A percentile compares a stretch with the other conserved stretches of the same genome.
Evolutionary conservation across 1,140 invertebrate genomes (phyloP).

Genomic region (Brachystomella parvula): DNA sequence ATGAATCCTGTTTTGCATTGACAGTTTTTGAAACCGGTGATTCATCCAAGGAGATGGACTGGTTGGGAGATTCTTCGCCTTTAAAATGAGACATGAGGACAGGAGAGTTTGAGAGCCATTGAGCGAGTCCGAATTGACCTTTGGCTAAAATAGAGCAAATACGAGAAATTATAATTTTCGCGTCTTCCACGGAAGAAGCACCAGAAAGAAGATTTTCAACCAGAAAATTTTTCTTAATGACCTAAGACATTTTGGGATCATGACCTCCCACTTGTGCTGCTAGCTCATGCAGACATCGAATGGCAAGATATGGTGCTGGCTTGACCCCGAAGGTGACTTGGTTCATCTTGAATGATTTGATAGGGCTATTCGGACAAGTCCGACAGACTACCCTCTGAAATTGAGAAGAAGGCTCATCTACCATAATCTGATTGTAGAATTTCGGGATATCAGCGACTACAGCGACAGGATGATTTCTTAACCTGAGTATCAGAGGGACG

Average conservation of each 20-base stretch:
- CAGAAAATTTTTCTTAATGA: conserved; percentile 20
- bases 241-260: not conserved
- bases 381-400: conserved; percentile 44
- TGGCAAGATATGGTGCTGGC: conserved; percentile 42
- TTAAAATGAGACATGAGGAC: conserved; percentile 16
- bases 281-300: conserved; percentile 39
- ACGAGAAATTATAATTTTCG: conserved; percentile 34
- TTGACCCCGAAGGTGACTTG: conserved; percentile 43
- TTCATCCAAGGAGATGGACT: conserved; percentile 9
- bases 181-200: conserved; percentile 39
- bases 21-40: conserved; percentile 38
- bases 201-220: conserved; percentile 47
- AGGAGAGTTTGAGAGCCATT: conserved; percentile 41
- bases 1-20: conserved; percentile 37
- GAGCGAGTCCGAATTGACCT: conserved; percentile 40
- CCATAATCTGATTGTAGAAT: conserved; percentile 37
- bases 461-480: conserved; percentile 41
- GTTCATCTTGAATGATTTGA: conserved; percentile 36
- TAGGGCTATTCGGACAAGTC: conserved; percentile 28
- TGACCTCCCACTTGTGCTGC: conserved; percentile 39
- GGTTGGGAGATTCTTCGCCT: not conserved
- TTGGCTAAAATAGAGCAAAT: conserved; percentile 25
- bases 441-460: conserved; percentile 41
- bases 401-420: conserved; percentile 11
- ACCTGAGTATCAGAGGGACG: conserved; percentile 43